These are phyloP conservation scores for Nannospalax galili DNA, from an alignment of 2,113 vertebrate species.

Conservation along the genomic window DNA sequence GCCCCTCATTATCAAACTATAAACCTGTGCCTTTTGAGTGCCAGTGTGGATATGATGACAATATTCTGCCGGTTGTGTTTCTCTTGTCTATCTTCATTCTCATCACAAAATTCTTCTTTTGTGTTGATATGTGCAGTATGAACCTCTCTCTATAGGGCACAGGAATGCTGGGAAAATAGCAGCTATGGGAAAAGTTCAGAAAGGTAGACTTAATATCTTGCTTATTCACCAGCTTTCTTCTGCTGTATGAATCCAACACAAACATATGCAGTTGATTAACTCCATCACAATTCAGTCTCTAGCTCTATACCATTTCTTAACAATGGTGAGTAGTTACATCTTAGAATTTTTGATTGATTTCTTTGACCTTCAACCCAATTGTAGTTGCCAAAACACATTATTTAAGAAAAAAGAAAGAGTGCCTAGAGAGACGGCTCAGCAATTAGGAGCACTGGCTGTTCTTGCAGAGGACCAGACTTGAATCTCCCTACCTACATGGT, in stretches of 20 bases:
- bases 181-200: background rate
- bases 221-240: background rate
- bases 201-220: background rate
- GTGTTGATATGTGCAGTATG: background rate
- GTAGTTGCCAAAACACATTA: background rate
- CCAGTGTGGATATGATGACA: background rate
- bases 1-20: background rate
- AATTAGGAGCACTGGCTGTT: background rate
- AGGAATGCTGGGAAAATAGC: background rate
- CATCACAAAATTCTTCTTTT: background rate
- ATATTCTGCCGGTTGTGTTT: background rate
- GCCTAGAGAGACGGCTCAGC: accelerated
- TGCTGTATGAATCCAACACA: no score
- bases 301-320: background rate
- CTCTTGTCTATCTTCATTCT: background rate
- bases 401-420: background rate
- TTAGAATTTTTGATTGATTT: background rate
- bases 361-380: background rate
- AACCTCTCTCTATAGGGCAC: background rate
- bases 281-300: no score
- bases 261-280: background rate
- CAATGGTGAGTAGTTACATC: background rate
- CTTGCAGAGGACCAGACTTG: background rate
- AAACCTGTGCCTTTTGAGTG: background rate
- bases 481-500: no score